Percentiles rank a stretch among this genome's conserved stretches.
phyloP scores from a whole-genome alignment of 2,797 vertebrate genomes.

The Chrysocyon brachyurus region DNA sequence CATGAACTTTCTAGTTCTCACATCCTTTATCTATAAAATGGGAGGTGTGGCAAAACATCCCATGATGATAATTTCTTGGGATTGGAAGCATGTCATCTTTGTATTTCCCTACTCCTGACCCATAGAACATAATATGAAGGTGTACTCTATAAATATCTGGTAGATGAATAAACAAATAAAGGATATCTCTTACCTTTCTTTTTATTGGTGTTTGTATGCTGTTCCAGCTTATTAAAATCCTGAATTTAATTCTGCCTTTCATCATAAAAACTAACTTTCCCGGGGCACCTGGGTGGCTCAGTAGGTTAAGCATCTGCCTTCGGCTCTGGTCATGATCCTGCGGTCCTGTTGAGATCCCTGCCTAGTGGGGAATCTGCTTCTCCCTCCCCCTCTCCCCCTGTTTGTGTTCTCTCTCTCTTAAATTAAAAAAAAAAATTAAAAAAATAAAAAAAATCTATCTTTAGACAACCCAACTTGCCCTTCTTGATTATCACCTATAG shows the following conservation, averaged over 20 bases:
- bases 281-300: background rate
- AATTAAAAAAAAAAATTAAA: background rate
- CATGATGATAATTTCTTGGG: background rate
- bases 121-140: background rate
- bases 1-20: background rate
- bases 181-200: background rate
- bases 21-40: conserved; percentile 1
- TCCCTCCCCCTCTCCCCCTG: background rate
- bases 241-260: background rate
- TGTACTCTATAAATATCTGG: background rate
- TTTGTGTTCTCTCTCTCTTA: background rate
- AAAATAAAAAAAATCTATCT: background rate
- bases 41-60: background rate
- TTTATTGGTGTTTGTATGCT: background rate
- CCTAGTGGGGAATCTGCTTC: background rate
- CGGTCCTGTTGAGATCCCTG: background rate
- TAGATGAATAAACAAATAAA: background rate
- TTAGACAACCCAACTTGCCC: background rate
- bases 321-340: background rate
- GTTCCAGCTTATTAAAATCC: background rate
- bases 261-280: background rate
- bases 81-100: background rate
- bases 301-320: background rate
- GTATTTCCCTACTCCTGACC: background rate
- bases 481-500: background rate